A percentile compares a stretch with the other conserved stretches of the same genome.
Evolutionary conservation across 2,888 invertebrate genomes (phyloP).

Genomic region (Fabriciana adippe): DNA sequence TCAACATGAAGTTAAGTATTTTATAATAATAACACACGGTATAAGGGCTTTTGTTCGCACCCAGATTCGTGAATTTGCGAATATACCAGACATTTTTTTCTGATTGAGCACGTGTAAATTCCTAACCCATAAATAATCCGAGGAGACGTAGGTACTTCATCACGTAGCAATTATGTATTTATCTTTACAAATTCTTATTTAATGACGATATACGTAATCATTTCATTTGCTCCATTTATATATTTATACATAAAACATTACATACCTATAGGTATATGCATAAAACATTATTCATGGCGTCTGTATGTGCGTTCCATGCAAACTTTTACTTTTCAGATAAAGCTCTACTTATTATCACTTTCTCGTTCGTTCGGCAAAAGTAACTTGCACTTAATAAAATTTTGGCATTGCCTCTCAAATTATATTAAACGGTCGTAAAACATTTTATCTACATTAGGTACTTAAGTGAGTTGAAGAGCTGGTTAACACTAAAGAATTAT

Average conservation of each 20-base stretch:
- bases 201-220: constrained; percentile 47
- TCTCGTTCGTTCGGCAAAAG: constrained; percentile 15
- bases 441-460: neutral
- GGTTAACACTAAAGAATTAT: too few species aligned
- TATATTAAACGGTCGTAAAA: constrained; percentile 9
- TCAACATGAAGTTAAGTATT: neutral
- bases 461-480: too few species aligned
- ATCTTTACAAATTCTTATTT: constrained; percentile 53
- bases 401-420: constrained; percentile 13
- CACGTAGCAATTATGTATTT: constrained; percentile 52
- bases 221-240: constrained; percentile 41
- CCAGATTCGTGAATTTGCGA: constrained; percentile 23
- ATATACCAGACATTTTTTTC: neutral
- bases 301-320: neutral
- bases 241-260: constrained; percentile 30
- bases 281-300: constrained; percentile 18
- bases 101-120: constrained; percentile 57
- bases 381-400: constrained; percentile 8
- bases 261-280: constrained; percentile 6
- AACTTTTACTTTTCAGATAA: constrained; percentile 28
- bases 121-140: constrained; percentile 45
- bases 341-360: constrained; percentile 23
- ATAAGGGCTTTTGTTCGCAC: too few species aligned
- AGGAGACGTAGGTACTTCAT: constrained; percentile 46
- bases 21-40: neutral